Evolutionary conservation across 2,113 vertebrate species (phyloP).

Genomic region (Ivindomyrus marchei): DNA sequence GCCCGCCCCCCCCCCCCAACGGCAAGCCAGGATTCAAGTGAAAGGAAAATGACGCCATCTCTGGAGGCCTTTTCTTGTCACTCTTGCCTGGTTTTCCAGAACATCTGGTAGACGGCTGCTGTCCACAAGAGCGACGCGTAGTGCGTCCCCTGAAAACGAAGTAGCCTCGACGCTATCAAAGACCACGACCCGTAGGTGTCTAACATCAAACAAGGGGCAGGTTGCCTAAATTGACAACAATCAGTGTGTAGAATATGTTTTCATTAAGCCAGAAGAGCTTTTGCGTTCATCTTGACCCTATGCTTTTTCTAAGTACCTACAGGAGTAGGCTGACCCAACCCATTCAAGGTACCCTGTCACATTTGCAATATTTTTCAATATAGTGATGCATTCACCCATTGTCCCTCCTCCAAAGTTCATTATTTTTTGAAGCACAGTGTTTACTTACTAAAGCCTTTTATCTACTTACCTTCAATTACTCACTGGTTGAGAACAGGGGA

Average conservation of each 20-base stretch:
- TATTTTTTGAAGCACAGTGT: neutral
- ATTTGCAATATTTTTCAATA: neutral
- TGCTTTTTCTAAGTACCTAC: neutral
- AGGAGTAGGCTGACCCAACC: neutral
- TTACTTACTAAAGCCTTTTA: constrained; percentile 19
- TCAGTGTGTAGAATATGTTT: neutral
- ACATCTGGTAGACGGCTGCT: neutral
- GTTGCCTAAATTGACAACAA: neutral
- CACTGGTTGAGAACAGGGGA: neutral
- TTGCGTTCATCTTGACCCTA: neutral
- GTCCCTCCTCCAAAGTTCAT: neutral
- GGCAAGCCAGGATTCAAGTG: neutral
- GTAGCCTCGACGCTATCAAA: neutral
- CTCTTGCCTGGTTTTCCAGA: neutral
- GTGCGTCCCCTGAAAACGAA: neutral
- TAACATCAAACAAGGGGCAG: neutral
- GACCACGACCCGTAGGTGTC: neutral
- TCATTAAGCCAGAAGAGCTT: neutral
- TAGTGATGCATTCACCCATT: neutral
- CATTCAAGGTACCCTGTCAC: neutral
- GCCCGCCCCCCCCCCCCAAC: no score
- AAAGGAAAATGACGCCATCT: neutral
- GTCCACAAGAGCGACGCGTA: neutral
- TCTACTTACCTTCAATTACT: constrained; percentile 14
- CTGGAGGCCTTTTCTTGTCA: neutral